phyloP scores from a whole-genome alignment of 2,888 invertebrate genomes.

The Lamproptera curius region DNA sequence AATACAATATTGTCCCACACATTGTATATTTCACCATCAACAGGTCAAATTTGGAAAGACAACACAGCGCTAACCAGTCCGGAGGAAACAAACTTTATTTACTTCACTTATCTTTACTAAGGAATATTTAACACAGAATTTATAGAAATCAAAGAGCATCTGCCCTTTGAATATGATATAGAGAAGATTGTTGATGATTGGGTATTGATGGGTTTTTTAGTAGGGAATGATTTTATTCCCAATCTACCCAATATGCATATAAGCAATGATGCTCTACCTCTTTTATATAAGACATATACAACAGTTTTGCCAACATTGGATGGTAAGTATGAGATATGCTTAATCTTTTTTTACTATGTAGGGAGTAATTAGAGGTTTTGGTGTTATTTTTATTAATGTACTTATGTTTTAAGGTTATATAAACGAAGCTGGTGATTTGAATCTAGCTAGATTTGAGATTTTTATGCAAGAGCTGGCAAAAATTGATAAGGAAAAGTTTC shows the following conservation, averaged over 20 bases:
- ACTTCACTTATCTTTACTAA: conserved; percentile 93
- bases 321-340: too few relatives aligned
- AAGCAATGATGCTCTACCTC: conserved; percentile 90
- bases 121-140: conserved; percentile 97
- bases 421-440: conserved; percentile 92
- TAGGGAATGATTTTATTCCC: conserved; percentile 99
- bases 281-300: conserved; percentile 93
- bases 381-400: too few relatives aligned
- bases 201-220: conserved; percentile 97
- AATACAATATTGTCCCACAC: too few relatives aligned
- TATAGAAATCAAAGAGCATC: conserved; percentile 79
- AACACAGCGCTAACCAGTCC: conserved; percentile 83
- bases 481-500: conserved; percentile 86
- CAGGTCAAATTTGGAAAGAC: conserved; percentile 88
- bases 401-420: too few relatives aligned
- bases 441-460: conserved; percentile 89
- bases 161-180: conserved; percentile 88
- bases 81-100: conserved; percentile 96
- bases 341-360: too few relatives aligned
- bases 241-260: conserved; percentile 97
- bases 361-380: too few relatives aligned
- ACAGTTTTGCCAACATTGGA: conserved; percentile 89
- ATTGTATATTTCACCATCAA: too few relatives aligned
- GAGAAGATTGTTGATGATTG: conserved; percentile 98
- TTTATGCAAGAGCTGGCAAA: conserved; percentile 87